These are phyloP conservation scores for Agrochola litura DNA, from an alignment of 2,888 invertebrate genomes.

Conservation along the genomic window DNA sequence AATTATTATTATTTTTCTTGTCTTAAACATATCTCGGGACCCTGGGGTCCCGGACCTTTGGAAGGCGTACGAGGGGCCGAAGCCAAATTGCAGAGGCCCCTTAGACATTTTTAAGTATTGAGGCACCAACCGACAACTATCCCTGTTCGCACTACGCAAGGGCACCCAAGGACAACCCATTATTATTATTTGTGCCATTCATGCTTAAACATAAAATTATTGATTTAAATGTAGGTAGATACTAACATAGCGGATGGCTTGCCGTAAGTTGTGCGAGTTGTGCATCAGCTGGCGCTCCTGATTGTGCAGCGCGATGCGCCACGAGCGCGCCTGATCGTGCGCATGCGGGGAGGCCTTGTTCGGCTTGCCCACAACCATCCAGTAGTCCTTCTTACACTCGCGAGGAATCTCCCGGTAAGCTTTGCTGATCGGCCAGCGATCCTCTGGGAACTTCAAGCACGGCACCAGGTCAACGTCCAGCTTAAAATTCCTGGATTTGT, in stretches of 20 bases:
- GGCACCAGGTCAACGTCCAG: conserved; percentile 90
- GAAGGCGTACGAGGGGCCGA: too few species aligned
- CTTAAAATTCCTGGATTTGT: conserved; percentile 69
- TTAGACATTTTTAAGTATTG: too few species aligned
- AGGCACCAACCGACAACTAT: too few species aligned
- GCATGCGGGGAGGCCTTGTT: conserved; percentile 70
- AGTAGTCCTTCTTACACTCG: conserved; percentile 75
- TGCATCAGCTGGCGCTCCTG: conserved; percentile 87
- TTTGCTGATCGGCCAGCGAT: conserved; percentile 81
- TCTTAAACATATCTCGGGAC: too few species aligned
- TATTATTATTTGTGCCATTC: neutral
- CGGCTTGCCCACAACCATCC: conserved; percentile 86
- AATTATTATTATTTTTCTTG: too few species aligned
- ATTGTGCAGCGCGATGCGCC: conserved; percentile 89
- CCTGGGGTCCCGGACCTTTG: too few species aligned
- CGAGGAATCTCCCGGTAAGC: conserved; percentile 71
- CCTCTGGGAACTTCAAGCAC: conserved; percentile 84
- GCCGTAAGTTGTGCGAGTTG: conserved; percentile 79
- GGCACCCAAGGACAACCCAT: too few species aligned
- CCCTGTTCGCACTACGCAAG: too few species aligned
- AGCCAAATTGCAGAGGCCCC: too few species aligned
- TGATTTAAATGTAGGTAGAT: neutral
- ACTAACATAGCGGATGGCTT: conserved; percentile 84
- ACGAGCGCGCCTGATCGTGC: conserved; percentile 77
- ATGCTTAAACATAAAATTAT: neutral